Percentiles rank a stretch among this genome's conserved stretches.
Conservation (phyloP, 2,888 invertebrate species). For the Bellardia bayeri region DNA sequence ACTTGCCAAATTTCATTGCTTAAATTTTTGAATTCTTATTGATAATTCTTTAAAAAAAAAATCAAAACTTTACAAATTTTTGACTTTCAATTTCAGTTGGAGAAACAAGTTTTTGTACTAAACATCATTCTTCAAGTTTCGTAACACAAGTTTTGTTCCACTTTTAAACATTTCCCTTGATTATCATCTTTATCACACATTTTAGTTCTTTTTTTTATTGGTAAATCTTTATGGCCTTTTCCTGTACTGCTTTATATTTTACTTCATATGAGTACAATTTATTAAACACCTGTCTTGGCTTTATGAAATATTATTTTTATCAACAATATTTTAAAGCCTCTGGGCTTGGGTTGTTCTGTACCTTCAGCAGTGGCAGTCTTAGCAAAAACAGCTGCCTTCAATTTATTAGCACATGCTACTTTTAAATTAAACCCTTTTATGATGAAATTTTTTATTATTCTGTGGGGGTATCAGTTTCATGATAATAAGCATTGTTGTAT, state of each 20-base stretch:
- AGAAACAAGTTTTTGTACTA: not conserved
- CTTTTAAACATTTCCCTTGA: not conserved
- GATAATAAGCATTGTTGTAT: conserved; percentile 10
- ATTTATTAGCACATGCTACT: conserved; percentile 61
- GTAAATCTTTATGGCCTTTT: conserved; percentile 4
- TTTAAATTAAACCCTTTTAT: not conserved
- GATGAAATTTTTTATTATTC: conserved; percentile 8
- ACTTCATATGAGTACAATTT: not conserved
- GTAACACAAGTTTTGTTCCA: not conserved
- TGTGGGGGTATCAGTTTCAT: conserved; percentile 37
- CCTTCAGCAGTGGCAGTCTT: not conserved
- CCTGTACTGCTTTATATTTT: conserved; percentile 4
- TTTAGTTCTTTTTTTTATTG: not conserved
- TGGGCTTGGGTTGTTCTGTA: not conserved
- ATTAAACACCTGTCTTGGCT: conserved; percentile 57
- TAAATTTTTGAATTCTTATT: not conserved
- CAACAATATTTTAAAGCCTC: conserved; percentile 17
- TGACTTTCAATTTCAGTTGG: not conserved
- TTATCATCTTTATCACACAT: not conserved
- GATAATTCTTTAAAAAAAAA: no score
- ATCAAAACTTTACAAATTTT: not conserved
- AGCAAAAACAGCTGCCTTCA: conserved; percentile 47
- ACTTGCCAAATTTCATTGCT: not conserved
- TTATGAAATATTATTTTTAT: not conserved
- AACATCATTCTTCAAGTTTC: not conserved